Conservation (phyloP, 2,797 vertebrate species). For the Heteromormyrus szaboi region DNA sequence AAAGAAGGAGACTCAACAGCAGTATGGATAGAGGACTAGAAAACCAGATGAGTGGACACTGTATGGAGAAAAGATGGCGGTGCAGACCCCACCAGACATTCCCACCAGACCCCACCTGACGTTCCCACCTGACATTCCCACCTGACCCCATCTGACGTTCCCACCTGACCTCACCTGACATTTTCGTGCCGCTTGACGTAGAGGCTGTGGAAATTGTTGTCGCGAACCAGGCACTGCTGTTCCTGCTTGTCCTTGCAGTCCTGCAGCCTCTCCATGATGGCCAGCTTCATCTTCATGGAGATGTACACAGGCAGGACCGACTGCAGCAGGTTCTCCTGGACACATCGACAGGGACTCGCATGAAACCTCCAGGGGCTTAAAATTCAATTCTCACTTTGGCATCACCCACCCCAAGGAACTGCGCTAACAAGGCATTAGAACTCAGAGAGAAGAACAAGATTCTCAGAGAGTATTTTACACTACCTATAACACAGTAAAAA, state of each 20-base stretch:
- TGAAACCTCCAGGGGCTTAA: neutral
- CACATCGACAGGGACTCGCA: conserved; percentile 3
- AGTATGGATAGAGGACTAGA: neutral
- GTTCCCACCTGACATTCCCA: neutral
- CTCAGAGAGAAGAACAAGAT: neutral
- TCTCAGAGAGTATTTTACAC: neutral
- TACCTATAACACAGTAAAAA: neutral
- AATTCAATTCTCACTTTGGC: neutral
- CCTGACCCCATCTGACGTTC: neutral
- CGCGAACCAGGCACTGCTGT: conserved; percentile 72
- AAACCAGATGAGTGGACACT: neutral
- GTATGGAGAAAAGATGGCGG: neutral
- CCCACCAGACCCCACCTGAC: too few species aligned
- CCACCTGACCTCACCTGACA: conserved; percentile 72
- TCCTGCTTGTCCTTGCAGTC: conserved; percentile 81
- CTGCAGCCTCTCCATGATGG: conserved; percentile 89
- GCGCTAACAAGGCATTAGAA: neutral
- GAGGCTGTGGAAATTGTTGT: conserved; percentile 96
- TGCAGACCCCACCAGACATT: conserved; percentile 47
- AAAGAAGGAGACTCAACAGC: neutral
- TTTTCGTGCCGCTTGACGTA: conserved; percentile 97
- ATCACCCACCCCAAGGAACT: neutral
- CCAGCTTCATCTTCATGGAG: conserved; percentile 97
- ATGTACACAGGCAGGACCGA: conserved; percentile 94
- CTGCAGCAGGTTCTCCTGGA: conserved; percentile 88